These are phyloP conservation scores for Gadus macrocephalus DNA, from an alignment of 2,113 vertebrate species.

Conservation along the genomic window DNA sequence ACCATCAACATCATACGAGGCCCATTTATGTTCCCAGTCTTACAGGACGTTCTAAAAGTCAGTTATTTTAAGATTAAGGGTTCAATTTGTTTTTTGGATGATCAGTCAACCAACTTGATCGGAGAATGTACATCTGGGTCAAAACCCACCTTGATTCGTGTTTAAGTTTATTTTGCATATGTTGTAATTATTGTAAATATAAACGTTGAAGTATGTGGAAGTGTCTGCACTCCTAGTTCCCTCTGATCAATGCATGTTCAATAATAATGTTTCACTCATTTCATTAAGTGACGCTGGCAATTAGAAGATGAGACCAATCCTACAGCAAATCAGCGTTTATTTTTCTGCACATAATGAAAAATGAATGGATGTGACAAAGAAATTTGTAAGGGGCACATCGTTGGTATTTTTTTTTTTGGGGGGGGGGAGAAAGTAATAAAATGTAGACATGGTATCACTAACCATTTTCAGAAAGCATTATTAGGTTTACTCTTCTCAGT, in stretches of 20 bases:
- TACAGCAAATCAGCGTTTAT: conserved; percentile 53
- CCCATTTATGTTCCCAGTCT: no score
- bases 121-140: no score
- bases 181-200: neutral
- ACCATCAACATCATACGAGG: no score
- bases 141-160: no score
- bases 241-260: neutral
- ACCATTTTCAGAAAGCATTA: neutral
- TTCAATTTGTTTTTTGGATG: no score
- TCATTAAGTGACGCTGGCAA: neutral
- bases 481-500: no score
- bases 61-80: no score
- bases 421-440: neutral
- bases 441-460: neutral
- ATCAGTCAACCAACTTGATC: no score
- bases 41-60: no score
- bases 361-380: conserved; percentile 9
- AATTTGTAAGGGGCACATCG: conserved; percentile 10
- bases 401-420: neutral
- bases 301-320: neutral
- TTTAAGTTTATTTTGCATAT: neutral
- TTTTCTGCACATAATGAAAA: conserved; percentile 47
- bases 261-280: neutral
- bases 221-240: neutral
- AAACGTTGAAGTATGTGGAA: neutral